These are phyloP conservation scores for Trilocha varians DNA, from an alignment of 2,888 invertebrate genomes.

Conservation along the genomic window DNA sequence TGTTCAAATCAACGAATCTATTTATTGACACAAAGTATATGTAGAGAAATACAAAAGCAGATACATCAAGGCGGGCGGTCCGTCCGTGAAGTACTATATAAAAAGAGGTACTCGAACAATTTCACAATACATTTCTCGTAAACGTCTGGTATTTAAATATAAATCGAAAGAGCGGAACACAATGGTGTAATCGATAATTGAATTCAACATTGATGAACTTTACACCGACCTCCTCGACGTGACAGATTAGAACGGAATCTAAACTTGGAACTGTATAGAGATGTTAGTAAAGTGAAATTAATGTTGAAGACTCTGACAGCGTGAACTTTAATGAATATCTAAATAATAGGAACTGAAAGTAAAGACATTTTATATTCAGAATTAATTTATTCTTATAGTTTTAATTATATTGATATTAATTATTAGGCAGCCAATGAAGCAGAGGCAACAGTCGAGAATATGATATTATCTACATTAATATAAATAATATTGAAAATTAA, in stretches of 20 bases:
- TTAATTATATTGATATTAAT: no score
- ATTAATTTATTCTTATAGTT: no score
- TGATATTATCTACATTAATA: no score
- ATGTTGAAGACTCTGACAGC: no score
- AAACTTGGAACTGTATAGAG: conserved; percentile 38
- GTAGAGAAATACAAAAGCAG: conserved; percentile 14
- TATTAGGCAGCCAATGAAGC: no score
- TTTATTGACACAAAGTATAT: background rate
- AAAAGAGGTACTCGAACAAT: conserved; percentile 44
- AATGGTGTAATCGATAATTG: conserved; percentile 74
- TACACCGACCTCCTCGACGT: conserved; percentile 71
- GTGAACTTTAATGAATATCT: no score
- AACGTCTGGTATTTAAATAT: conserved; percentile 72
- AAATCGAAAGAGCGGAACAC: conserved; percentile 70
- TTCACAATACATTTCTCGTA: conserved; percentile 69
- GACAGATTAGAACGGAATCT: conserved; percentile 71
- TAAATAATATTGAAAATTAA: no score
- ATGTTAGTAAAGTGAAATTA: conserved; percentile 30
- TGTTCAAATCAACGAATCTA: no score
- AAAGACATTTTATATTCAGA: no score
- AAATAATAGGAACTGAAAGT: no score
- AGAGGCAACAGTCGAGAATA: no score
- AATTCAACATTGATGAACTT: conserved; percentile 74
- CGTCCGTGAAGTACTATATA: conserved; percentile 50
- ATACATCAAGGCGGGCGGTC: conserved; percentile 49